Evolutionary conservation across 2,888 invertebrate species (phyloP), one percentile per base, ranked within the genome.

Genomic region (Tenthredo scrophulariae): DNA sequence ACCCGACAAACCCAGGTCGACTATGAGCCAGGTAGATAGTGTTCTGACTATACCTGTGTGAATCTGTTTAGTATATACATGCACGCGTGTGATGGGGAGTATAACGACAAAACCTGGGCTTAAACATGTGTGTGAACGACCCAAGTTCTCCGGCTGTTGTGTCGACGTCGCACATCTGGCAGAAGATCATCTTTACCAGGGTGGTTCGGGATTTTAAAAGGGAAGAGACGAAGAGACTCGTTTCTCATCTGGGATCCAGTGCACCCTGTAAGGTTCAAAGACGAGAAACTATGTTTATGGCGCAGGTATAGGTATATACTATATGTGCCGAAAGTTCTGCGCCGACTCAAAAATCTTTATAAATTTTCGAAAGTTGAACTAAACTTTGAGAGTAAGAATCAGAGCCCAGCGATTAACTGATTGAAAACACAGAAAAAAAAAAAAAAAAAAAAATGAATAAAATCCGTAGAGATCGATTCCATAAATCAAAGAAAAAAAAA

Each of bases 181-280:
- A 75, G 9, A 75, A 13, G 75, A 75, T 15, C 13, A 62, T 26
- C 62, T 62, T 5, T 40, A 43, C 13, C 4, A 22, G 46, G 70
- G 37, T 70, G 7, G 33, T 70, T 75, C 26, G 26, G 75, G 46
- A 43, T 75, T 75, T 74, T 2, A 74, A 46, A 75, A 46, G 37
- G 40, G 46, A 43, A 22, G 37, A 37, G 7, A 37, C 37, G 37
- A 2, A 6, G 9, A 26, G 62, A 26, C 13, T 26, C 26, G 26
- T 26, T 62, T 26, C 4, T 62, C 1, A 62, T 62, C 62, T 26
- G 62, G 22, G 22, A 10, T 13, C 1, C 26, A 22, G 62, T 26
- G 62, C 5, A 26, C 2, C 62, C 26, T 22, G 29, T 5, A n/a
- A 67, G 37, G 37, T n/a, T n/a, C 5, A 37, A 37, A 70, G 37